Base-by-base conservation (phyloP, 2,888 invertebrate species). In the Chironomus riparius region DNA sequence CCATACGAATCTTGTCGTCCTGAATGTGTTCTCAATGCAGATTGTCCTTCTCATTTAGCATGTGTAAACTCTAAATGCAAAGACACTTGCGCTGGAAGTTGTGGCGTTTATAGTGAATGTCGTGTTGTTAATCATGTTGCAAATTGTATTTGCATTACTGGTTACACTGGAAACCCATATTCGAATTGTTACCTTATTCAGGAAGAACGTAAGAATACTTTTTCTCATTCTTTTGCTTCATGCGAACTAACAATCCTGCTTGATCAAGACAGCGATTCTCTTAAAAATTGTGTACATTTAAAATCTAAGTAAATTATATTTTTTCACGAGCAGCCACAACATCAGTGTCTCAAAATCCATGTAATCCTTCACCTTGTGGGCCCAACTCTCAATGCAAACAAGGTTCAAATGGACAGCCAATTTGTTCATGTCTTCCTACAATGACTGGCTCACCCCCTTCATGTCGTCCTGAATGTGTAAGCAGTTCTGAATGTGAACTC, bases 291-390 rank as follows among this genome's bases (percentile, higher is more conserved):
- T n/a, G n/a, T n/a, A n/a, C n/a, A 50, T 2, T 50, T 50, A 3
- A 50, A 50, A 50, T 50, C 3, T 50, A 50, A 24, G 2, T 13
- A 2, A 50, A 15, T 15, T 50, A 2, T n/a, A n/a, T 15, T 50
- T 50, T 50, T 5, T 15, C 13, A 5, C 28, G 4, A 28, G 5
- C 6, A 50, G 50, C 50, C n/a, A n/a, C 50, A 15, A n/a, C 15
- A 15, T 4, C n/a, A 28, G 7, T 3, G 3, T 6, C 61, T n/a
- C 15, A 6, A 4, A 86, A 90, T 80, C 92, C 92, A 2, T 94
- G 94, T 80, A 83, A 86, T 78, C 92, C 93, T 72, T 90, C 91
- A 2, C 93, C 93, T 0, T 95, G 94, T 81, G 94, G 94, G 50
- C 89, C 92, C 5, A 93, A 93, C 81, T 92, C 93, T 78, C 86